Base-by-base conservation (phyloP, 2,888 invertebrate genomes). In the Notocelia uddmanniana region DNA sequence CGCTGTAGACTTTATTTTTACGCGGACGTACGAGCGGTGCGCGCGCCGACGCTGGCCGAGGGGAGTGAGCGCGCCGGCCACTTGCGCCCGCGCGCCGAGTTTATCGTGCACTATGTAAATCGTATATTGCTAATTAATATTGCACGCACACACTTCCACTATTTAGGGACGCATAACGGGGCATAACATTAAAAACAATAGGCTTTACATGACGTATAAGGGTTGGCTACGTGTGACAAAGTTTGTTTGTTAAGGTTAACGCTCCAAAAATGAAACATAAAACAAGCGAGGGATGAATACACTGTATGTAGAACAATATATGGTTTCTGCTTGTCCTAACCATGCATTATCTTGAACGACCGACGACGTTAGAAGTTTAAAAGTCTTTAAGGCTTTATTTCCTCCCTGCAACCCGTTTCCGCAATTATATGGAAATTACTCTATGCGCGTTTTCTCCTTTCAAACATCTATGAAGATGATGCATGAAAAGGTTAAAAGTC, bases 1-100 rank as follows among this genome's bases (percentile, higher is more conserved):
- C 89, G 85, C 87, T 81, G 89, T 89, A 81, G 92, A 92, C 91
- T 92, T 93, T 93, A 93, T 93, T 93, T 93, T 93, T 93, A 93
- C 87, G 89, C 93, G 89, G 91, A 89, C 92, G 89, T 86, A 85
- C 90, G 90, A 89, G 88, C 86, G 87, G 83, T 85, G 90, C 89
- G 90, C 88, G 86, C 89, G 86, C 82, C 80, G 81, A 77, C 84
- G 81, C 83, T 83, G 85, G 79, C 83, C 81, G 83, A 85, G 89
- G 88, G 88, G 91, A 89, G 87, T 85, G 83, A 81, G 85, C 82
- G 77, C 85, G 76, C 79, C 83, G 84, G 81, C 83, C 84, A 86
- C 83, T 83, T 84, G 77, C 79, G 85, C 82, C 80, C 78, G 82
- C 87, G 83, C 84, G 80, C 81, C 78, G 83, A 80, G 85, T 82